These are phyloP conservation scores for Datnioides undecimradiatus DNA, from an alignment of 2,113 vertebrate genomes.

Conservation along the genomic window DNA sequence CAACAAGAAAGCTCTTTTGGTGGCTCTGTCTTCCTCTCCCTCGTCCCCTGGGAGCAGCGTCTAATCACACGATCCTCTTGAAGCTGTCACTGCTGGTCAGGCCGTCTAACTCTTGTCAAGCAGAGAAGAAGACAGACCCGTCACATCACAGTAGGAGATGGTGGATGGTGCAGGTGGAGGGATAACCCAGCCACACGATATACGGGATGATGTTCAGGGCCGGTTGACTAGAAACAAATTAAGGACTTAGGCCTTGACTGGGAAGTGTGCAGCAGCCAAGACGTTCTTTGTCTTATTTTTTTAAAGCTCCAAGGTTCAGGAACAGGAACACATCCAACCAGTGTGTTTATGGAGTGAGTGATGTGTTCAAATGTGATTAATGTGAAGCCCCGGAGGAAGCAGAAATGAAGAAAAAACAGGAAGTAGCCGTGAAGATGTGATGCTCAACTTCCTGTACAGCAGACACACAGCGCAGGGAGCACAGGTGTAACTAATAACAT, in stretches of 20 bases:
- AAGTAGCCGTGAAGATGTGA: background rate
- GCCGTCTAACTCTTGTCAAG: constrained; percentile 25
- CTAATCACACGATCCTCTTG: constrained; percentile 54
- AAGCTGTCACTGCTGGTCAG: constrained; percentile 65
- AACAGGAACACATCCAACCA: background rate
- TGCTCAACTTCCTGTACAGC: background rate
- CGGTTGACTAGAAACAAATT: constrained; percentile 18
- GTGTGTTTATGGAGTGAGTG: constrained; percentile 25
- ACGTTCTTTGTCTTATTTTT: constrained; percentile 6
- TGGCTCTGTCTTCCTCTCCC: constrained; percentile 23
- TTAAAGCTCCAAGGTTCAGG: constrained; percentile 7
- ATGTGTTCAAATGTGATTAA: constrained; percentile 28
- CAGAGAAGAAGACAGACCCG: constrained; percentile 35
- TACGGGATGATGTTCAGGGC: background rate
- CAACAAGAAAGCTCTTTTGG: constrained; percentile 40
- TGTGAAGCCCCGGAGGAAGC: constrained; percentile 17
- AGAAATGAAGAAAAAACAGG: background rate
- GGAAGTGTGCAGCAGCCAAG: background rate
- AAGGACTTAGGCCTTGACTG: background rate
- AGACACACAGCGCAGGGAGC: background rate
- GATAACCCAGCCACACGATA: constrained; percentile 20
- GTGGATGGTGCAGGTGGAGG: constrained; percentile 28
- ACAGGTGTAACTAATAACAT: background rate
- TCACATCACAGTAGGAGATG: constrained; percentile 34
- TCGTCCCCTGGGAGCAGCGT: constrained; percentile 51